These are phyloP conservation scores for Anthophora plumipes DNA, from an alignment of 2,888 invertebrate species.

Conservation along the genomic window DNA sequence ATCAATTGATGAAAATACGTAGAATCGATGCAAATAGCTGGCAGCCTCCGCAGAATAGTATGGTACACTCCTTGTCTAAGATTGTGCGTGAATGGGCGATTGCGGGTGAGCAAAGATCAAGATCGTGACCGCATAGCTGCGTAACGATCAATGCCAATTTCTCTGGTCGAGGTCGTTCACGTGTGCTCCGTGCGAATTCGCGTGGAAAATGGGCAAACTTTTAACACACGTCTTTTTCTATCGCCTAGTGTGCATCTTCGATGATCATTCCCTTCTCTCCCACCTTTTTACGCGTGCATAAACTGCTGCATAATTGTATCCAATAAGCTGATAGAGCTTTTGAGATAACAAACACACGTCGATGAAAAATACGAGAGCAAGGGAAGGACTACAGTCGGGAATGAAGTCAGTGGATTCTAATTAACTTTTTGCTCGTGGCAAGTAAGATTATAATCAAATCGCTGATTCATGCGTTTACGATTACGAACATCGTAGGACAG, in stretches of 20 bases:
- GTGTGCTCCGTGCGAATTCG: conserved; percentile 13
- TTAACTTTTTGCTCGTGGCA: background rate
- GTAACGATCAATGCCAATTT: conserved; percentile 59
- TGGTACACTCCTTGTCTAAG: background rate
- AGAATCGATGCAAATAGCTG: conserved; percentile 3
- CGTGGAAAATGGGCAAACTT: conserved; percentile 39
- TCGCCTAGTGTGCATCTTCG: background rate
- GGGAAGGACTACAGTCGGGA: background rate
- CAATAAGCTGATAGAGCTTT: background rate
- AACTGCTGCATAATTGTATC: background rate
- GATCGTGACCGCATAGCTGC: conserved; percentile 57
- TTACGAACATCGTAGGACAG: background rate
- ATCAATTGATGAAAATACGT: background rate
- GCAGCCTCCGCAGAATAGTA: background rate
- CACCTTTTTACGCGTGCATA: background rate
- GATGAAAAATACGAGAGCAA: background rate
- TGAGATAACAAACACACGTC: background rate
- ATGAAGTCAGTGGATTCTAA: background rate
- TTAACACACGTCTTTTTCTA: background rate
- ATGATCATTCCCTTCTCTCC: background rate
- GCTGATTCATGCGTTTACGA: conserved; percentile 13
- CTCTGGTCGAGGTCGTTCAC: conserved; percentile 46
- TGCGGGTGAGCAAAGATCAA: conserved; percentile 55
- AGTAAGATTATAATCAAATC: background rate
- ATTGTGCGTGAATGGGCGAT: conserved; percentile 50